These are phyloP conservation scores for Drosophila tripunctata DNA, from an alignment of 2,888 invertebrate genomes.

Conservation along the genomic window DNA sequence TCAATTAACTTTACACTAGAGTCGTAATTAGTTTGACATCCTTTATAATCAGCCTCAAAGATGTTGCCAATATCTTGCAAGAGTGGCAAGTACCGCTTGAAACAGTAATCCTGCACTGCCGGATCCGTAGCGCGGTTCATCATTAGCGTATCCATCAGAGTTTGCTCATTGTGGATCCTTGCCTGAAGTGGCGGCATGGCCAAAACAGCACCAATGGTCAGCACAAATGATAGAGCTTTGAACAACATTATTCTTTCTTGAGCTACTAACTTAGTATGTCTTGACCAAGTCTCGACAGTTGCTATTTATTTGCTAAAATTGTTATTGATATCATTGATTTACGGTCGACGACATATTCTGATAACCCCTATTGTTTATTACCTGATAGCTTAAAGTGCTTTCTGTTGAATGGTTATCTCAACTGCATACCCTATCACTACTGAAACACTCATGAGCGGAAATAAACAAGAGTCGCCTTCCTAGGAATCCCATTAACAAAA, in stretches of 20 bases:
- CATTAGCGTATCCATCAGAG: conserved; percentile 39
- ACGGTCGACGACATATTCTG: neutral
- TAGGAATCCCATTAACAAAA: neutral
- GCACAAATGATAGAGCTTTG: conserved; percentile 30
- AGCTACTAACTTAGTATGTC: conserved; percentile 17
- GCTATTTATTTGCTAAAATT: conserved; percentile 24
- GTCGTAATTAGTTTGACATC: conserved; percentile 12
- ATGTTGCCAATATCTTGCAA: conserved; percentile 19
- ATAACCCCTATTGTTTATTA: conserved; percentile 2
- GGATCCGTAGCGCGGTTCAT: neutral
- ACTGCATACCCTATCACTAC: neutral
- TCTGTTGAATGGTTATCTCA: neutral
- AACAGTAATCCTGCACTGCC: conserved; percentile 28
- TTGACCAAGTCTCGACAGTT: neutral
- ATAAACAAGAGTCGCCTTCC: neutral
- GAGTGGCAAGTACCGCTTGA: conserved; percentile 34
- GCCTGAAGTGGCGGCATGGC: conserved; percentile 19
- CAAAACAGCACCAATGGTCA: conserved; percentile 25
- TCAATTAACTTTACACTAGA: conserved; percentile 1
- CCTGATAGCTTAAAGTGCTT: neutral
- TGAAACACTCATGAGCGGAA: neutral
- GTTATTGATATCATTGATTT: neutral
- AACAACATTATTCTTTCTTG: conserved; percentile 37
- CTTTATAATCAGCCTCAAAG: conserved; percentile 11
- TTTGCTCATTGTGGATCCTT: conserved; percentile 2